Evolutionary conservation across 1,140 invertebrate genomes (phyloP).

Genomic region (Drosophila varians): DNA sequence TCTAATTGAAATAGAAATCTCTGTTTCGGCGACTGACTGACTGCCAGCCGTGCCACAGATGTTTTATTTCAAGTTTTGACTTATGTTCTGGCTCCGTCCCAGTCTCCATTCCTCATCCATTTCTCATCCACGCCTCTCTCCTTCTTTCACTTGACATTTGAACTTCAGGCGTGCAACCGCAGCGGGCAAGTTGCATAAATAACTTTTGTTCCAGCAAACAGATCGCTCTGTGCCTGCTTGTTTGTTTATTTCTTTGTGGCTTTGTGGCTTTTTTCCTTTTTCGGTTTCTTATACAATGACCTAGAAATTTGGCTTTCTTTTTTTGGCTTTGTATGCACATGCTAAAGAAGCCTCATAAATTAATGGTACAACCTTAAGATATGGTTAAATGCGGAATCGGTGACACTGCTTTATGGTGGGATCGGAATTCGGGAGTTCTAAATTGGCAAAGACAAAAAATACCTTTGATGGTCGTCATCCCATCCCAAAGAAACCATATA

Average conservation of each 20-base stretch:
- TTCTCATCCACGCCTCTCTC: too few relatives aligned
- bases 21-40: constrained; percentile 1
- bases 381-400: constrained; percentile 31
- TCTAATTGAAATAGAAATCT: constrained; percentile 75
- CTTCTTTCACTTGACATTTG: constrained; percentile 61
- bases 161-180: constrained; percentile 71
- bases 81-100: constrained; percentile 43
- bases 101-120: constrained; percentile 5
- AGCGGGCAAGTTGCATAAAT: constrained; percentile 66
- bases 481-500: not conserved
- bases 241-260: constrained; percentile 37
- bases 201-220: constrained; percentile 54
- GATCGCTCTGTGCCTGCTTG: constrained; percentile 19
- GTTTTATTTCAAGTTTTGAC: constrained; percentile 70
- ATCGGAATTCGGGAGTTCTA: constrained; percentile 5
- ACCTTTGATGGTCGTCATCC: constrained; percentile 9
- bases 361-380: constrained; percentile 42
- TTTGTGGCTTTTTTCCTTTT: constrained; percentile 18
- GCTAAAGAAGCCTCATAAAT: constrained; percentile 44
- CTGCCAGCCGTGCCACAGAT: constrained; percentile 52
- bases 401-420: constrained; percentile 36
- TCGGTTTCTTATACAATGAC: constrained; percentile 57
- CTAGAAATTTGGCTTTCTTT: constrained; percentile 75
- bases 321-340: constrained; percentile 53
- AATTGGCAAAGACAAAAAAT: not conserved